Evolutionary conservation across 2,888 invertebrate species (phyloP).

Genomic region (Drosophila emarginata): DNA sequence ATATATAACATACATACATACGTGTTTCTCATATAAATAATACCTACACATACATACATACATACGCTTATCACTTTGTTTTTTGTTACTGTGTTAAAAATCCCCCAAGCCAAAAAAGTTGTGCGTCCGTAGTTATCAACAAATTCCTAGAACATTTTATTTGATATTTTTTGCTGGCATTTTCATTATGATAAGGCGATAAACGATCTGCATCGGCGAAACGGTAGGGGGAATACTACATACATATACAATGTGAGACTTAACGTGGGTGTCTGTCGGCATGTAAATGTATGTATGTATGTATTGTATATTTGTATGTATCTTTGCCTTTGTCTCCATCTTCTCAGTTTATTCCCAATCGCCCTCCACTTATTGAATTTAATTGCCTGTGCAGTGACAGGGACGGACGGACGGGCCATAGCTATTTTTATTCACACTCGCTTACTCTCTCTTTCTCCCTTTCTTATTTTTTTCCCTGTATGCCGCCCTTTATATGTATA

Average conservation of each 20-base stretch:
- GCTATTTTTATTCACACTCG: slow-evolving; percentile 68
- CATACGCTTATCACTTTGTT: slow-evolving; percentile 29
- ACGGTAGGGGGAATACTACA: not conserved
- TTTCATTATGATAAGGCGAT: slow-evolving; percentile 59
- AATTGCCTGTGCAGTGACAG: slow-evolving; percentile 64
- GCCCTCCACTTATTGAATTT: slow-evolving; percentile 72
- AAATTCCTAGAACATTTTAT: slow-evolving; percentile 55
- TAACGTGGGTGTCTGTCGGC: slow-evolving; percentile 3
- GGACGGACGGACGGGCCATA: slow-evolving; percentile 12
- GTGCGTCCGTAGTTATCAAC: slow-evolving; percentile 46
- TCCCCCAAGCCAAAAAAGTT: slow-evolving; percentile 17
- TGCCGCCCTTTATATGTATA: slow-evolving; percentile 14
- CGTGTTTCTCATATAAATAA: slow-evolving; percentile 38
- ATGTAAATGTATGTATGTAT: slow-evolving; percentile 11
- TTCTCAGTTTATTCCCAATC: slow-evolving; percentile 35
- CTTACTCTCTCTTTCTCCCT: slow-evolving; percentile 26
- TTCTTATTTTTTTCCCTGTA: slow-evolving; percentile 10
- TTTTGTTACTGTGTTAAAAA: slow-evolving; percentile 22
- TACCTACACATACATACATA: slow-evolving; percentile 19
- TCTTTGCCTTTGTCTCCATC: slow-evolving; percentile 44
- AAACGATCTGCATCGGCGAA: slow-evolving; percentile 17
- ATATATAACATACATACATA: slow-evolving; percentile 2
- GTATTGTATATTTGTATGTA: slow-evolving; percentile 16
- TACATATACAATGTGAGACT: no score
- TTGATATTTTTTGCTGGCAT: slow-evolving; percentile 31